phyloP scores from a whole-genome alignment of 1,140 invertebrate species.

The Drosophila melanica region DNA sequence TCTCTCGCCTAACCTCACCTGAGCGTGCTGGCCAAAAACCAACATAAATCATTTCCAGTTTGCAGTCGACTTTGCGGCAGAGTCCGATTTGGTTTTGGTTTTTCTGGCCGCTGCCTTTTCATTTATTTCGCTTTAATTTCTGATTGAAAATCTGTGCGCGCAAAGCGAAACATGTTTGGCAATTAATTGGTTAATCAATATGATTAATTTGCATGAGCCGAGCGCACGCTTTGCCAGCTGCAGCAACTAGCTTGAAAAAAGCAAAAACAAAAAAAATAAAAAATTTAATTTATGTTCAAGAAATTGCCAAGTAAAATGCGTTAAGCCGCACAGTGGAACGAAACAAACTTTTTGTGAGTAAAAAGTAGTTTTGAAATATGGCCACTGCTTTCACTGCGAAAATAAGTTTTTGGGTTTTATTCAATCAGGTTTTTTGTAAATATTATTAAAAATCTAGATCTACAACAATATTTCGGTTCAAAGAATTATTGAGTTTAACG shows the following conservation, averaged over 20 bases:
- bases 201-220: conserved; percentile 78
- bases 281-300: conserved; percentile 52
- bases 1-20: neutral
- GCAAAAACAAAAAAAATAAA: conserved; percentile 27
- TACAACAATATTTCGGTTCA: too few species aligned
- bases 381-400: too few species aligned
- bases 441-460: too few species aligned
- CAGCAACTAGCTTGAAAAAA: conserved; percentile 9
- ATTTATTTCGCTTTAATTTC: conserved; percentile 72
- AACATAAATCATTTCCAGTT: conserved; percentile 80
- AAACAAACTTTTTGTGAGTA: neutral
- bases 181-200: conserved; percentile 82
- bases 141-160: conserved; percentile 71
- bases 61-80: conserved; percentile 14
- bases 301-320: conserved; percentile 42
- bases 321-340: conserved; percentile 14
- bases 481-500: too few species aligned
- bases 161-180: conserved; percentile 73
- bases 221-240: conserved; percentile 56
- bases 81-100: conserved; percentile 14
- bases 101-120: conserved; percentile 13
- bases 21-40: conserved; percentile 39
- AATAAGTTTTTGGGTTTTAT: too few species aligned
- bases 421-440: too few species aligned
- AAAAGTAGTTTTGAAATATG: too few species aligned